phyloP scores from a whole-genome alignment of 1,140 invertebrate genomes.

The Sarcophaga bullata region DNA sequence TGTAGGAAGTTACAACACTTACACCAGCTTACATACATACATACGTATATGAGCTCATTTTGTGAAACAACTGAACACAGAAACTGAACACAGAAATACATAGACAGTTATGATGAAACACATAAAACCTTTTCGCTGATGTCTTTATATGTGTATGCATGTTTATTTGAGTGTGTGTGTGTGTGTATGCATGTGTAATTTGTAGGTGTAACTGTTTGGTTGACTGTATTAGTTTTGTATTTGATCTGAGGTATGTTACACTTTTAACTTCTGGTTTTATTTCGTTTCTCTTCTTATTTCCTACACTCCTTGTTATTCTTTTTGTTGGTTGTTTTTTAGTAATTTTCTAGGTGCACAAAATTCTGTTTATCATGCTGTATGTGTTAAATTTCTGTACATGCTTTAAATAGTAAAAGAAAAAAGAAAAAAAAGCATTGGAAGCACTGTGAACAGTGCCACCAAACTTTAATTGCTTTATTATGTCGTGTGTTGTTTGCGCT shows the following conservation, averaged over 20 bases:
- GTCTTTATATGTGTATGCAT: too few relatives aligned
- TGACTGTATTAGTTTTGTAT: neutral
- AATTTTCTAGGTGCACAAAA: neutral
- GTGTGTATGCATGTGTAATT: neutral
- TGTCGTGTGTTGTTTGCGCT: slow-evolving; percentile 34
- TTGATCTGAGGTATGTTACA: neutral
- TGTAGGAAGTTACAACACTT: neutral
- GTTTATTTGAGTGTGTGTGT: too few relatives aligned
- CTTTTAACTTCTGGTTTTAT: neutral
- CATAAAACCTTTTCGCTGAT: neutral
- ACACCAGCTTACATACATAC: neutral
- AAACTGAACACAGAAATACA: neutral
- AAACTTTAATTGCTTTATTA: slow-evolving; percentile 41
- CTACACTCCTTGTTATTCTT: neutral
- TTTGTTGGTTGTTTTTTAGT: neutral
- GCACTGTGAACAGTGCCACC: neutral
- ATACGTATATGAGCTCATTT: neutral
- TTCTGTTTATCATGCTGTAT: neutral
- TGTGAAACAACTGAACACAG: too few relatives aligned
- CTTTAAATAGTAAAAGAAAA: neutral
- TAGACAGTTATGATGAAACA: neutral
- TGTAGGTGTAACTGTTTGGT: neutral
- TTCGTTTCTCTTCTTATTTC: neutral
- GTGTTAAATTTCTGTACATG: neutral
- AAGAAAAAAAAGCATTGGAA: neutral